phyloP scores from a whole-genome alignment of 2,113 vertebrate genomes.

The Daubentonia madagascariensis region DNA sequence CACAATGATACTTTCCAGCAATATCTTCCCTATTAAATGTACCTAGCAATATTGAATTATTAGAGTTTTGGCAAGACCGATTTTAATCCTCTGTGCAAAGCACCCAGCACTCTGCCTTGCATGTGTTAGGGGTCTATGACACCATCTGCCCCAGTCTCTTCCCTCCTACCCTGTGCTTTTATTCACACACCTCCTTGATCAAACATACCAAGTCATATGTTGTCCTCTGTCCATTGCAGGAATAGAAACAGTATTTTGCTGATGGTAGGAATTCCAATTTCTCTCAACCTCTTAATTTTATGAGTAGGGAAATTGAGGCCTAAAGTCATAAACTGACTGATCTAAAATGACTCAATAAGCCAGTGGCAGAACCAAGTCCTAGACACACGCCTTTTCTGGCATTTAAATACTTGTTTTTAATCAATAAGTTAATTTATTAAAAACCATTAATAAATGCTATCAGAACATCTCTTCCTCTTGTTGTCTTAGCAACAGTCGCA shows the following conservation, averaged over 20 bases:
- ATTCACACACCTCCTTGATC: neutral
- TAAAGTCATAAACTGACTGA: neutral
- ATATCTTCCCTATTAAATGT: neutral
- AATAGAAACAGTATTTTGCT: neutral
- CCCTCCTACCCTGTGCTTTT: neutral
- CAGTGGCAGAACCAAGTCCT: neutral
- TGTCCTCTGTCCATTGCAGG: accelerated
- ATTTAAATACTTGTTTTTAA: neutral
- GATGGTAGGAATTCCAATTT: neutral
- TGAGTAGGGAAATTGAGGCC: neutral
- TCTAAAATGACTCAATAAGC: neutral
- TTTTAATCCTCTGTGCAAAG: neutral
- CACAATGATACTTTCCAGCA: neutral
- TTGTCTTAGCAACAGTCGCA: neutral
- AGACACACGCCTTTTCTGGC: neutral
- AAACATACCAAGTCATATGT: neutral
- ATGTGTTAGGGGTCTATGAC: too few species aligned
- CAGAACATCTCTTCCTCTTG: neutral
- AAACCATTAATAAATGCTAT: neutral
- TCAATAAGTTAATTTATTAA: neutral
- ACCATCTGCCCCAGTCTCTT: too few species aligned
- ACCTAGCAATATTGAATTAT: neutral
- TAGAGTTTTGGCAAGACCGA: neutral
- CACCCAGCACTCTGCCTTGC: neutral
- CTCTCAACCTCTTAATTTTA: neutral